Evolutionary conservation across 2,113 vertebrate species (phyloP), one percentile per base, ranked within the genome.

Genomic region (Xenotilapia caudafasciata): DNA sequence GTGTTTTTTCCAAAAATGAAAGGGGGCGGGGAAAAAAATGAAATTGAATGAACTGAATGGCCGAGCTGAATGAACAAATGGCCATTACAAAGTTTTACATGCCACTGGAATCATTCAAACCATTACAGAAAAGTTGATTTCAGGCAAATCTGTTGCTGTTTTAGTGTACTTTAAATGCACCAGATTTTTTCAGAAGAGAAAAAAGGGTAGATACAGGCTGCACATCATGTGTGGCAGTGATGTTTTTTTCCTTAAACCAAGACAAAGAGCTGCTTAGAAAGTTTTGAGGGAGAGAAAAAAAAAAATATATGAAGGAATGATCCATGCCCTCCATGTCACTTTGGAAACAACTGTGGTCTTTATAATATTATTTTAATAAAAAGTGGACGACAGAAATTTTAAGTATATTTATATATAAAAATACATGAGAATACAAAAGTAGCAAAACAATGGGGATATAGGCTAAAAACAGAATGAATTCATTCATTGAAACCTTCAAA

Each of bases 321-420:
- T 92, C 84, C 80, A 82, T 83, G 80, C 81, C 93, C 83, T 91
- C 82, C 83, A 85, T 93, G 87, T 94, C 90, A 93, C 87, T 93
- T 95, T 93, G 93, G 90, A 96, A 96, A 96, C 94, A 94, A 93
- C 93, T 89, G 92, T 95, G 94, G 94, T 96, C 91, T 96, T 95
- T 92, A 96, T 96, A 96, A 96, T 94, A 96, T 93, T 94, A 95
- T 94, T 96, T 94, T 95, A 97, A 96, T 96, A 96, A 96, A 96
- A 96, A 96, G 95, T 95, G 96, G 95, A 96, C 87, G 94, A 96
- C 93, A 95, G 94, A 96, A 96, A 94, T 88, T 93, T 93, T 95
- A 96, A 95, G 95, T 96, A 96, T 96, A 96, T 95, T 94, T 95
- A 96, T 96, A 96, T 96, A 97, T 96, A 96, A 95, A 97, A 96